phyloP scores from a whole-genome alignment of 2,888 invertebrate species.

The Branchipolynoe longqiensis region DNA sequence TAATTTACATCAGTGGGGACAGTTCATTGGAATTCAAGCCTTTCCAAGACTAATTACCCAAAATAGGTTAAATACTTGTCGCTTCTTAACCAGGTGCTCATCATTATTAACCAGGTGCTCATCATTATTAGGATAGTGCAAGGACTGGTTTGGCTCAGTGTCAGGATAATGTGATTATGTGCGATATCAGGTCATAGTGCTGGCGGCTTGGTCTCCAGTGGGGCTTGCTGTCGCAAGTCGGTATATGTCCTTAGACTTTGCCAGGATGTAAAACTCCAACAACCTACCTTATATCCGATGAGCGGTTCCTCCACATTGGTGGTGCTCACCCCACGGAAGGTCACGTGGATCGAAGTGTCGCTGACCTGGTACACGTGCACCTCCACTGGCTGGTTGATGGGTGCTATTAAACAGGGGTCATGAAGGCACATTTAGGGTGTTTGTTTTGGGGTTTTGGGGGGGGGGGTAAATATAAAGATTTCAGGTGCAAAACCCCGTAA shows the following conservation, averaged over 20 bases:
- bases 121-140: no score
- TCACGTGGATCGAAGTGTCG: constrained; percentile 92
- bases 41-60: no score
- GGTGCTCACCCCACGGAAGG: constrained; percentile 94
- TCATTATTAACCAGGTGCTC: neutral
- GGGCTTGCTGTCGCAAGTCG: no score
- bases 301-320: constrained; percentile 93
- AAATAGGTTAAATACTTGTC: no score
- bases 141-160: no score
- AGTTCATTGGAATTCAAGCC: no score
- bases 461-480: no score
- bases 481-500: no score
- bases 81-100: no score
- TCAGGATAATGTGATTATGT: neutral
- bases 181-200: neutral
- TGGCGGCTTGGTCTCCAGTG: no score
- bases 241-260: neutral
- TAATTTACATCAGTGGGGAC: no score
- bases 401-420: constrained; percentile 84
- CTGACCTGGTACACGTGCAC: constrained; percentile 92
- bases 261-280: neutral
- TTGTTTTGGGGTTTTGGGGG: no score
- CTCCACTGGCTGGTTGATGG: constrained; percentile 96
- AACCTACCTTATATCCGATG: constrained; percentile 91
- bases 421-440: neutral